Conservation (phyloP, 2,797 vertebrate genomes). For the Gobio occitaniae region DNA sequence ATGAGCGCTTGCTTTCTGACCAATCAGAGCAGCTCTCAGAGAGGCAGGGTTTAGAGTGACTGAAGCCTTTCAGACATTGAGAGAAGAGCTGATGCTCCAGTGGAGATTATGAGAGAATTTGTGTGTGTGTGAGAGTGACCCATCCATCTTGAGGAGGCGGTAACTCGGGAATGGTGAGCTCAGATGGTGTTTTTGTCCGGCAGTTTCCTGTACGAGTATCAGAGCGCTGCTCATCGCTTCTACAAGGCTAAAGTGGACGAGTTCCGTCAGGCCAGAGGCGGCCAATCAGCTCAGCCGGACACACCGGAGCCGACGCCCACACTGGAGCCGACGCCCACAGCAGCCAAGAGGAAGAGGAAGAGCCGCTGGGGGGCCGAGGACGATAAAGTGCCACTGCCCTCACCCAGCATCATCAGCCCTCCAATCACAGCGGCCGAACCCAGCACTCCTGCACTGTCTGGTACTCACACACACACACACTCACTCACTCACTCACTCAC, state of each 20-base stretch:
- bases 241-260: constrained; percentile 90
- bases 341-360: constrained; percentile 90
- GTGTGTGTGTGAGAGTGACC: too few species aligned
- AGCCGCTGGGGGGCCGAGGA: constrained; percentile 96
- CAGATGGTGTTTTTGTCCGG: background rate
- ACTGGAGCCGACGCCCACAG: constrained; percentile 57
- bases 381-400: constrained; percentile 89
- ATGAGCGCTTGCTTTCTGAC: too few species aligned
- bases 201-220: constrained; percentile 92
- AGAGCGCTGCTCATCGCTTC: constrained; percentile 86
- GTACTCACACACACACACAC: constrained; percentile 56
- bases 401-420: constrained; percentile 71
- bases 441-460: constrained; percentile 71
- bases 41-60: too few species aligned
- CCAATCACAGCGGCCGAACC: constrained; percentile 64
- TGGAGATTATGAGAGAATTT: too few species aligned
- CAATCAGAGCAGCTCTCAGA: too few species aligned
- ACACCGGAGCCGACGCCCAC: constrained; percentile 32
- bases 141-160: too few species aligned
- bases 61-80: too few species aligned
- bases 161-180: background rate
- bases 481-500: background rate
- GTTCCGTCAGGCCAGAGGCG: constrained; percentile 77
- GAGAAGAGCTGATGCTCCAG: too few species aligned
- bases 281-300: constrained; percentile 34